Evolutionary conservation across 2,113 vertebrate genomes (phyloP), one percentile per base, ranked within the genome.

Genomic region (Zosterops lateralis): DNA sequence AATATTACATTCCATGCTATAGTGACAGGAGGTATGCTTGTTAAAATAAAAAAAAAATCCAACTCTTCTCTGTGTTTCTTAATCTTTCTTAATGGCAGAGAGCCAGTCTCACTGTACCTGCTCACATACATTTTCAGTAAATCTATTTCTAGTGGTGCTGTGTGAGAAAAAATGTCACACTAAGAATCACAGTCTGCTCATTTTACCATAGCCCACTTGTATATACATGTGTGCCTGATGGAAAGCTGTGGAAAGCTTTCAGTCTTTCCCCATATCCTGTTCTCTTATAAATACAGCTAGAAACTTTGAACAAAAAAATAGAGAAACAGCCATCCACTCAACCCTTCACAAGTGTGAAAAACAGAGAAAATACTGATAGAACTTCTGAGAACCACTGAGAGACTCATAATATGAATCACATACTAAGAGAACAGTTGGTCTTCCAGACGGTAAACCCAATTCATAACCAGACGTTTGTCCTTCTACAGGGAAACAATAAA

Each of bases 1-100:
- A 56, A 51, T 32, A 54, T 14, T 48, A 42, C 15, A 42, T 65
- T 77, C 11, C 32, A 40, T 64, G 22, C 32, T 67, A 36, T 18
- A 65, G 75, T 31, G 34, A 32, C 67, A 84, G 47, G 7, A 58
- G 3, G 7, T 10, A 71, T 26, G 34, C 7, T 71, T 81, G 19
- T 29, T 70, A n/a, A 19, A 89, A 86, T 64, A 29, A 14, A 62
- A 82, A 31, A 8, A 8, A 7, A 47, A 32, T 8, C 4, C 5
- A 74, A 28, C 16, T 45, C 9, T 54, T 50, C 22, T 38, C 25
- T 56, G 74, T 89, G 74, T 87, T 91, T 93, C 81, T 64, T 84
- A 92, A 54, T 44, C 21, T 64, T 94, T 68, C 70, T 80, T 76
- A 87, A 95, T 84, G 77, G 74, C 53, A 96, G 62, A 90, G 14